Evolutionary conservation across 2,797 vertebrate species (phyloP).

Genomic region (Crocodylus rhombifer): DNA sequence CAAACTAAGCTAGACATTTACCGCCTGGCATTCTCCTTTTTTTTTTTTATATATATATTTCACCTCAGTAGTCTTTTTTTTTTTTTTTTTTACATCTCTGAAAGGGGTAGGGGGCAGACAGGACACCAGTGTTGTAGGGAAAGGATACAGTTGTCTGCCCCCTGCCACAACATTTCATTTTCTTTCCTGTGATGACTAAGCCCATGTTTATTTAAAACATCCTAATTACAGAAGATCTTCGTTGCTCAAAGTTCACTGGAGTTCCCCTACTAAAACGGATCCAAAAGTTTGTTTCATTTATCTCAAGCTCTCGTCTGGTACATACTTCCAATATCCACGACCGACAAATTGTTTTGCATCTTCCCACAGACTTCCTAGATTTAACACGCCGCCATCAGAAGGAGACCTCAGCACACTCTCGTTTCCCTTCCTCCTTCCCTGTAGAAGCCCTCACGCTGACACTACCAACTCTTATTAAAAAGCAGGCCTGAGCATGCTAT

Average conservation of each 20-base stretch:
- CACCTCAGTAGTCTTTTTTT: accelerated
- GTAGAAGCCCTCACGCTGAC: not conserved
- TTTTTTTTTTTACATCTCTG: not conserved
- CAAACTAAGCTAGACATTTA: not conserved
- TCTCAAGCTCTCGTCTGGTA: not conserved
- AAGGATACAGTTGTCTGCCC: accelerated
- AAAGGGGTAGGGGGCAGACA: not conserved
- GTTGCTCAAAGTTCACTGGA: not conserved
- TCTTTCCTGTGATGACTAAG: accelerated
- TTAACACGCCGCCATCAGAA: accelerated
- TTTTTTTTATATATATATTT: accelerated
- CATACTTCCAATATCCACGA: not conserved
- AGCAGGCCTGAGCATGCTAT: accelerated
- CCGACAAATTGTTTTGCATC: not conserved
- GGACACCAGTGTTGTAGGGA: not conserved
- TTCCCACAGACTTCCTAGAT: not conserved
- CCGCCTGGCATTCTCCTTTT: not conserved
- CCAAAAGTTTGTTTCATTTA: not conserved
- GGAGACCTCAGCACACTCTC: accelerated
- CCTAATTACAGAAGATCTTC: not conserved
- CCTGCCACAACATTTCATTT: accelerated
- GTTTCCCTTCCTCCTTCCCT: not conserved
- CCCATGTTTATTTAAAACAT: accelerated
- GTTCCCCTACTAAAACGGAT: not conserved
- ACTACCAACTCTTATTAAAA: accelerated